A percentile compares a stretch with the other conserved stretches of the same genome.
These are phyloP conservation scores for Thumatha senex DNA, from an alignment of 2,888 invertebrate genomes.

Conservation along the genomic window DNA sequence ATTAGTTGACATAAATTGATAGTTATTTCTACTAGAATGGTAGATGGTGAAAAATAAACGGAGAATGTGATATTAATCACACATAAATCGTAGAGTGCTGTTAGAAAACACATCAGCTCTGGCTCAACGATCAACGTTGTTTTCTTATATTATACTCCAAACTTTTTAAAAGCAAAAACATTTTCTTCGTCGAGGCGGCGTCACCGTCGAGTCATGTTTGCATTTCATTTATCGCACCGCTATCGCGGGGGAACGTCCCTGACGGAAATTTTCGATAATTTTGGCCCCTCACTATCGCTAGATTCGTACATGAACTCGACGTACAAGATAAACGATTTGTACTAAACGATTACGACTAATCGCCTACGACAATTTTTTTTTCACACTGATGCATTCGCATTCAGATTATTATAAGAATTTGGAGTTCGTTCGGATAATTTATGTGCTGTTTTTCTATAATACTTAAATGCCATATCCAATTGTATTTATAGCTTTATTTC, in stretches of 20 bases:
- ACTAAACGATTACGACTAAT: too few species aligned
- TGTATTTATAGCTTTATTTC: slow-evolving; percentile 1
- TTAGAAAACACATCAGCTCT: background rate
- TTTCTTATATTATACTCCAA: slow-evolving; percentile 9
- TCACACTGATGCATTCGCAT: background rate
- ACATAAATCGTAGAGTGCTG: background rate
- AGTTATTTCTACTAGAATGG: too few species aligned
- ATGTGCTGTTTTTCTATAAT: background rate
- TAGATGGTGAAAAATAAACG: background rate
- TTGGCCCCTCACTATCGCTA: slow-evolving; percentile 40
- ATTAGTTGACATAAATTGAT: too few species aligned
- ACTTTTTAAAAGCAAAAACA: slow-evolving; percentile 24
- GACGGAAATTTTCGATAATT: slow-evolving; percentile 65
- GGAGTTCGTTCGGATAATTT: background rate
- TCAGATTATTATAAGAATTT: background rate
- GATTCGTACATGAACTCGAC: slow-evolving; percentile 28
- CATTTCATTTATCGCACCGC: slow-evolving; percentile 59
- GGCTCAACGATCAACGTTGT: background rate
- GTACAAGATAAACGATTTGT: slow-evolving; percentile 40
- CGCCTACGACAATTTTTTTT: too few species aligned
- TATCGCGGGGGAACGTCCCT: slow-evolving; percentile 40
- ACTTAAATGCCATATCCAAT: background rate
- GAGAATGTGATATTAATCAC: background rate
- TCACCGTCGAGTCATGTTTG: slow-evolving; percentile 50
- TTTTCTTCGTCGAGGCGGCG: slow-evolving; percentile 24